phyloP scores from a whole-genome alignment of 2,797 vertebrate genomes.

The Falco cherrug region DNA sequence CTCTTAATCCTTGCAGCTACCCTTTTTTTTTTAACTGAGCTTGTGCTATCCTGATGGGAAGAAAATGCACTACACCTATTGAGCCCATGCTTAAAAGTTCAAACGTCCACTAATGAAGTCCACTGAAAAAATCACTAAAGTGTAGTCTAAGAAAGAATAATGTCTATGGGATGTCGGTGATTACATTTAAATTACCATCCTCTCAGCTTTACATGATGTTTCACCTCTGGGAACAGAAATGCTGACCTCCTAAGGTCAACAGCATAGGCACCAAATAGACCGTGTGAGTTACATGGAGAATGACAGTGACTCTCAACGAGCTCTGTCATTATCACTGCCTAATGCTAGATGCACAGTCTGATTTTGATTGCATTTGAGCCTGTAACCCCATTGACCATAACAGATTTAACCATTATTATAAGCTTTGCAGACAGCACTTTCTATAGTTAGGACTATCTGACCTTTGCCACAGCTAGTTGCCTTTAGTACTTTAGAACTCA shows the following conservation, averaged over 20 bases:
- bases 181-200: constrained; percentile 4
- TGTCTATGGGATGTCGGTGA: background rate
- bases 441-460: background rate
- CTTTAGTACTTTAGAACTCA: background rate
- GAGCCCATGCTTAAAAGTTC: background rate
- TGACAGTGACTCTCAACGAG: background rate
- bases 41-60: background rate
- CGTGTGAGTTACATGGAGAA: background rate
- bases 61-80: background rate
- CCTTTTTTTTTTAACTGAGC: background rate
- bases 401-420: constrained; percentile 3
- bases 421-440: background rate
- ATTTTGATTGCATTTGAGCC: constrained; percentile 39
- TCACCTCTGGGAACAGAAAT: background rate
- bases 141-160: background rate
- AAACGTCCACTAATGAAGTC: background rate
- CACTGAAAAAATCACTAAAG: background rate
- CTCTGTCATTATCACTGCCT: background rate
- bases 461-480: background rate
- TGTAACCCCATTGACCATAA: background rate
- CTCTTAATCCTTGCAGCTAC: background rate
- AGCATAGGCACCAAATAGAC: background rate
- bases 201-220: constrained; percentile 1
- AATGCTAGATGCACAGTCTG: background rate
- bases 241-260: background rate